Base-by-base conservation (phyloP, 1,140 invertebrate species). In the Drosophila takahashii region DNA sequence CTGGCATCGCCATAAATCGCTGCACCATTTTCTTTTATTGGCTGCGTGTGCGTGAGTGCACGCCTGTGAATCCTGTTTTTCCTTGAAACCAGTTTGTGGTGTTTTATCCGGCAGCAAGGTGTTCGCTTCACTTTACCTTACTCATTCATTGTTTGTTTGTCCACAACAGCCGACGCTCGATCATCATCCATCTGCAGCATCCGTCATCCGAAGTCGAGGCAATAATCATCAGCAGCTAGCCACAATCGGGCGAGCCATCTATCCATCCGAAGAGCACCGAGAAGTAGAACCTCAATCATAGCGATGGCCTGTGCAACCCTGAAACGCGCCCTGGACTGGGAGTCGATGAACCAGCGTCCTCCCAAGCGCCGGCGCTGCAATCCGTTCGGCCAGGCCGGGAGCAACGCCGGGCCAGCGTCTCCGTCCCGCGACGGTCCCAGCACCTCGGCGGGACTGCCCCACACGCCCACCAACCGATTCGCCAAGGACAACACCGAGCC, bases 251-350 rank as follows among this genome's bases (percentile, higher is more conserved):
- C 26, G 13, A 57, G 36, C 27, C 27, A 67, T 37, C 37, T 32
- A 22, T 53, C 27, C 5, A 42, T 16, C 27, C 36, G 39, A 27
- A 57, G 47, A 53, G 9, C 34, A 39, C 62, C 7, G 42, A 44
- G 36, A 41, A 53, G 45, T 34, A 65, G 34, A 56, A 51, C 11
- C 44, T 58, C 34, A 62, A 86, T 69, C 71, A 87, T 87, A 79
- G 62, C 66, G 11, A 98, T 98, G 98, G 98, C 98, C 94, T 98
- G 98, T 94, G 97, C 97, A 93, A 98, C 97, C 85, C 94, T 98
- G 62, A 99, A 98, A 94, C 95, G 97, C 92, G 96, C 96, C 91
- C 94, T 98, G 89, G 97, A 99, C 92, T 98, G 98, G 95, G 97
- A 98, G 93, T 96, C 97, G 32, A 95, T 98, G 92, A 94, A 95